These are phyloP conservation scores for Thalassoma bifasciatum DNA, from an alignment of 2,113 vertebrate genomes.

Conservation along the genomic window DNA sequence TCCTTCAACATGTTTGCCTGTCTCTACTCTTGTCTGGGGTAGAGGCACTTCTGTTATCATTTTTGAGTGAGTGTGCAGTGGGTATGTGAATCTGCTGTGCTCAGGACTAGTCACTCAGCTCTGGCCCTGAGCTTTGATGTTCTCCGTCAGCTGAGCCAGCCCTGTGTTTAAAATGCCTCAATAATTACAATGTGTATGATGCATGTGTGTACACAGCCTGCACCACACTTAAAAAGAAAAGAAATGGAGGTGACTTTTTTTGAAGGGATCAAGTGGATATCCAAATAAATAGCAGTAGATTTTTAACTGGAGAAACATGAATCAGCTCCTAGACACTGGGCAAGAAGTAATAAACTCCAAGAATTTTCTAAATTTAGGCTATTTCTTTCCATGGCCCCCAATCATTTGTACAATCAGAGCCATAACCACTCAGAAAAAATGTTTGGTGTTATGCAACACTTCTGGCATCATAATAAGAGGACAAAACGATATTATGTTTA, in stretches of 20 bases:
- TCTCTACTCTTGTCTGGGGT: slow-evolving; percentile 64
- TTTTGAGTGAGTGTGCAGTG: slow-evolving; percentile 43
- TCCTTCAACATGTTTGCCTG: slow-evolving; percentile 55
- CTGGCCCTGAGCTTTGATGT: slow-evolving; percentile 78
- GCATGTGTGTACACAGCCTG: slow-evolving; percentile 54
- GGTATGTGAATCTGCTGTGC: slow-evolving; percentile 65
- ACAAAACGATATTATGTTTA: slow-evolving; percentile 78
- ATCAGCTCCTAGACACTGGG: neutral
- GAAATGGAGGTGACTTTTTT: slow-evolving; percentile 39
- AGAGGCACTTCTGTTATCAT: slow-evolving; percentile 67
- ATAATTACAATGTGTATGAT: slow-evolving; percentile 75
- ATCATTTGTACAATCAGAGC: slow-evolving; percentile 19
- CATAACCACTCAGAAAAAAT: slow-evolving; percentile 23
- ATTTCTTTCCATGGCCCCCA: neutral
- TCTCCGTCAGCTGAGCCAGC: slow-evolving; percentile 75
- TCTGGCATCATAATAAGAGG: slow-evolving; percentile 74
- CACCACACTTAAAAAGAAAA: slow-evolving; percentile 47
- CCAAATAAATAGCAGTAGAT: neutral
- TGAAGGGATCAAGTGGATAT: slow-evolving; percentile 30
- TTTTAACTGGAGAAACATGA: neutral
- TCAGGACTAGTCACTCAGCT: slow-evolving; percentile 60
- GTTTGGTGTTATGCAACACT: slow-evolving; percentile 66
- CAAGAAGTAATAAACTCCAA: neutral
- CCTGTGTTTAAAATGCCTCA: slow-evolving; percentile 83
- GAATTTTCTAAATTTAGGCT: neutral